A percentile compares a stretch with the other conserved stretches of the same genome.
Evolutionary conservation across 1,140 invertebrate species (phyloP).

Genomic region (Neodiprion pinetum): DNA sequence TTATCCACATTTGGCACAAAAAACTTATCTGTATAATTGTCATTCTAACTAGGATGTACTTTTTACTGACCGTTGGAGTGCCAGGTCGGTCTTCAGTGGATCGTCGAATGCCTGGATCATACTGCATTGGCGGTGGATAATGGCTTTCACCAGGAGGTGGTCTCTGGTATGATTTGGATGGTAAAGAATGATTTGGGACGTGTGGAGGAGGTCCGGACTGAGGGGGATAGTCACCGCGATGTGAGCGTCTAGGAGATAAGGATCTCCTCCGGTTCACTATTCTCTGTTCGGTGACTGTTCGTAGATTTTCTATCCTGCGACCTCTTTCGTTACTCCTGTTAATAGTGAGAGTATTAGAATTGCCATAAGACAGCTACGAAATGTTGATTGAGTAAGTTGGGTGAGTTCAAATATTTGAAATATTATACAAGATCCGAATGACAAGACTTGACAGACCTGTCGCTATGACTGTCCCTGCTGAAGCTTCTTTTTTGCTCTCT

Average conservation of each 20-base stretch:
- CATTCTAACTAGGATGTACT: constrained; percentile 1
- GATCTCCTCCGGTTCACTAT: constrained; percentile 48
- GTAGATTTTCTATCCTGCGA: constrained; percentile 50
- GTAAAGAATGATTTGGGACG: constrained; percentile 45
- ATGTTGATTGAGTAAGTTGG: background rate
- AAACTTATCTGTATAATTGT: constrained; percentile 11
- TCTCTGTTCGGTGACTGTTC: constrained; percentile 25
- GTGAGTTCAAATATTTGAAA: too few relatives aligned
- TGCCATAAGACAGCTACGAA: background rate
- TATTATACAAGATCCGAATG: background rate
- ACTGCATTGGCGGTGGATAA: constrained; percentile 55
- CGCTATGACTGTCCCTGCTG: constrained; percentile 55
- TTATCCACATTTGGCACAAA: constrained; percentile 6
- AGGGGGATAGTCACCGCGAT: constrained; percentile 48
- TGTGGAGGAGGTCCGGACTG: constrained; percentile 39
- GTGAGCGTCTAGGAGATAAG: constrained; percentile 52
- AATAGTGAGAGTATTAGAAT: background rate
- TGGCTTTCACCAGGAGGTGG: constrained; percentile 45
- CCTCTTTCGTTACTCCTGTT: constrained; percentile 48
- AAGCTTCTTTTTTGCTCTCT: constrained; percentile 55
- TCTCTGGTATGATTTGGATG: constrained; percentile 50
- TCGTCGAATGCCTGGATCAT: constrained; percentile 53
- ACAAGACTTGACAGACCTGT: constrained; percentile 41
- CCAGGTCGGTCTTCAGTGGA: constrained; percentile 70
- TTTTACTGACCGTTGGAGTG: constrained; percentile 71